Base-by-base conservation (phyloP, 2,888 invertebrate species). In the Formica aserva region DNA sequence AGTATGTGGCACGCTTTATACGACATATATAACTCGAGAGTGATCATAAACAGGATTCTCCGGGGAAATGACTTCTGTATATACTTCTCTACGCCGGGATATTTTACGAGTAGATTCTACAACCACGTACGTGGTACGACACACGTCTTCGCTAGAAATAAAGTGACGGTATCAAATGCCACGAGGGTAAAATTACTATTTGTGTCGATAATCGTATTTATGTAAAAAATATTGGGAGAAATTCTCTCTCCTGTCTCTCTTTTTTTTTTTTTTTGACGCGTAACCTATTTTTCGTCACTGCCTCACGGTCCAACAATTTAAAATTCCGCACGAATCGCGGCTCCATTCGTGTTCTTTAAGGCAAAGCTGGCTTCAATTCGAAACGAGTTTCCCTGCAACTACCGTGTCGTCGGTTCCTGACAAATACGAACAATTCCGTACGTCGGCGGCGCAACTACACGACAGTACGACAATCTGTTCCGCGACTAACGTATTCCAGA, bases 341-440 rank as follows among this genome's bases (percentile, higher is more conserved):
- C 74, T 85, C 85, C 82, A 77, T 90, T 90, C 88, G 86, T 90
- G 89, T 83, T 87, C 87, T 83, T 87, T 90, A 85, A 82, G 83
- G 88, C 76, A 86, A 88, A 88, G 86, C 85, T 85, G 86, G 72
- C 85, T 88, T 86, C 91, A 74, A 90, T 90, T 87, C 85, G 87
- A 72, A 69, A 69, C 82, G 52, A 75, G 77, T 84, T 80, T 66
- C 65, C 55, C 74, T 69, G 75, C 82, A 45, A 62, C 84, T 69
- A 41, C 83, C 83, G 85, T 71, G 87, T 87, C 88, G 86, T 84
- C 89, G 89, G 86, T 74, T 87, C 85, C 85, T 92, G 92, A 92
- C 91, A 91, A 89, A 92, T 91, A 92, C 90, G 88, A 86, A 92
- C 90, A 90, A 91, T 91, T 90, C 89, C 75, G 90, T 83, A 89